These are phyloP conservation scores for Folsomia candida DNA, from an alignment of 2,888 invertebrate genomes.

Conservation along the genomic window DNA sequence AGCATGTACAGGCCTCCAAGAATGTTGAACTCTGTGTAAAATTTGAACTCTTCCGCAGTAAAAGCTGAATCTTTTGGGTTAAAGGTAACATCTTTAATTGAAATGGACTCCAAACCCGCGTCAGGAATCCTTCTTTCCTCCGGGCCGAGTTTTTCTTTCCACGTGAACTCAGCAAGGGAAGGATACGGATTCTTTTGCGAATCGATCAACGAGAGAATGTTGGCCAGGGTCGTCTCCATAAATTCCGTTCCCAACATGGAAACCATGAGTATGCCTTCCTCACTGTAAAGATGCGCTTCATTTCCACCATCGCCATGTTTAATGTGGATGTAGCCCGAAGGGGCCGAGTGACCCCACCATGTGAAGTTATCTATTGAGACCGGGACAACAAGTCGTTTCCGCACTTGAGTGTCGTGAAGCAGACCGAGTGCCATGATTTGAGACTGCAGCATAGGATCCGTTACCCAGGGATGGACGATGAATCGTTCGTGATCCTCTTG, in stretches of 20 bases:
- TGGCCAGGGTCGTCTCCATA: slow-evolving; percentile 1
- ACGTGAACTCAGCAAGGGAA: neutral
- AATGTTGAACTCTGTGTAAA: neutral
- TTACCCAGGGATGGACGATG: neutral
- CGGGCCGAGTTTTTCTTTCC: neutral
- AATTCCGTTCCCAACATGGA: neutral
- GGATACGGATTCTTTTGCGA: neutral
- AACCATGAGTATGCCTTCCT: neutral
- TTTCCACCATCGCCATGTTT: neutral
- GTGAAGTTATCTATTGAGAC: neutral
- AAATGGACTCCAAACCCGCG: neutral
- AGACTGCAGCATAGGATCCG: neutral
- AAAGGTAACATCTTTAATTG: neutral
- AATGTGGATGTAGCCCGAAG: neutral
- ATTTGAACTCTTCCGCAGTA: neutral
- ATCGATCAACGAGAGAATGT: neutral
- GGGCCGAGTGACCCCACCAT: neutral
- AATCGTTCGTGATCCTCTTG: neutral
- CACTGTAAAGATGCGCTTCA: neutral
- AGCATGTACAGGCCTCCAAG: neutral
- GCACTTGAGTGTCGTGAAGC: neutral
- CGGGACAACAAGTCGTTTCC: neutral
- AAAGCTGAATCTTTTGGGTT: neutral
- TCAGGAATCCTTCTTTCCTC: neutral
- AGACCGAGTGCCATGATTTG: neutral